phyloP scores from a whole-genome alignment of 2,113 vertebrate species.

The Stegastes partitus region DNA sequence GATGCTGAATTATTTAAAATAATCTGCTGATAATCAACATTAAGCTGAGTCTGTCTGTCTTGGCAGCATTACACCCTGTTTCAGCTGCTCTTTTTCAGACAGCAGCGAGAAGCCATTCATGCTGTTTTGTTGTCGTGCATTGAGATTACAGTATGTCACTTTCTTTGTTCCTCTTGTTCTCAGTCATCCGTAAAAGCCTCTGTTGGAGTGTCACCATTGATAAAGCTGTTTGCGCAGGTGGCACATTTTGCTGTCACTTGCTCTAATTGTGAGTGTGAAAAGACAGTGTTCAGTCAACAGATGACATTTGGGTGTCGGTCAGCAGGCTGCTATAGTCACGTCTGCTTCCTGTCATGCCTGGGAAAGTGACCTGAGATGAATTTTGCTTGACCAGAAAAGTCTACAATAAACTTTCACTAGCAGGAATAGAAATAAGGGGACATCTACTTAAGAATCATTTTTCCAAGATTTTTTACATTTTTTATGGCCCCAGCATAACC shows the following conservation, averaged over 20 bases:
- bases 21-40: not conserved
- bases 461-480: not conserved
- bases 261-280: slow-evolving; percentile 61
- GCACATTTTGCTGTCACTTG: slow-evolving; percentile 59
- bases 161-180: slow-evolving; percentile 69
- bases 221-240: slow-evolving; percentile 72
- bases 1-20: not conserved
- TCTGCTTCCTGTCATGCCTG: slow-evolving; percentile 20
- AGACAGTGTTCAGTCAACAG: slow-evolving; percentile 43
- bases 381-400: slow-evolving; percentile 22
- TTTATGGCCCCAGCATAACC: not conserved
- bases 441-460: not conserved
- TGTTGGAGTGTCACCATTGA: slow-evolving; percentile 57
- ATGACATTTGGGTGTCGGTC: slow-evolving; percentile 46
- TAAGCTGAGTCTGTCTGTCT: not conserved
- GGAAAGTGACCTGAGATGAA: slow-evolving; percentile 12
- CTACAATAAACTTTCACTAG: not conserved
- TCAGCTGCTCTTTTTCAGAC: slow-evolving; percentile 7
- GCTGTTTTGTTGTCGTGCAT: slow-evolving; percentile 51
- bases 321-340: slow-evolving; percentile 20
- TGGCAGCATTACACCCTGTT: slow-evolving; percentile 11
- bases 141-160: slow-evolving; percentile 48
- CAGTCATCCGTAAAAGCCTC: slow-evolving; percentile 67
- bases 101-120: slow-evolving; percentile 28
- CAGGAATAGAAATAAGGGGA: not conserved